Conservation (phyloP, 2,797 vertebrate genomes). For the Pogonophryne albipinna region DNA sequence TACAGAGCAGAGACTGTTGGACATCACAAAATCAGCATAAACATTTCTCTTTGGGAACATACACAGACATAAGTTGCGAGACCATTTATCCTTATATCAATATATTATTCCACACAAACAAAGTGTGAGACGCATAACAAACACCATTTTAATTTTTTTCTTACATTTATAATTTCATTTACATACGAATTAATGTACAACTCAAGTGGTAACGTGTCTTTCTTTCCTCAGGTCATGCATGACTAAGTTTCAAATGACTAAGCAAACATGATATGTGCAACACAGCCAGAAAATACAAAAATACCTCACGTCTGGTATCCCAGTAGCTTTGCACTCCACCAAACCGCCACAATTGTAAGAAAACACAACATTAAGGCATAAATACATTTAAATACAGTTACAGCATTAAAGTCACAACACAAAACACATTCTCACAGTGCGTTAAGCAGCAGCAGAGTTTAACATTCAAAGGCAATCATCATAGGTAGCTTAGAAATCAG, state of each 20-base stretch:
- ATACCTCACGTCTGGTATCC: neutral
- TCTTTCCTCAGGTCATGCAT: conserved; percentile 21
- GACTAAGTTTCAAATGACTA: conserved; percentile 24
- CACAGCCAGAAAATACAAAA: neutral
- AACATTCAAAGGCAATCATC: conserved; percentile 52
- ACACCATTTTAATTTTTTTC: neutral
- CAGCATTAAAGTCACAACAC: conserved; percentile 12
- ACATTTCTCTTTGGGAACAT: neutral
- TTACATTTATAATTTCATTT: conserved; percentile 27
- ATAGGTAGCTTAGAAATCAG: conserved; percentile 44
- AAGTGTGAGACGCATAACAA: conserved; percentile 31
- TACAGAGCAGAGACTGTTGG: conserved; percentile 2
- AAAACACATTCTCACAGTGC: conserved; percentile 50
- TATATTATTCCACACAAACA: conserved; percentile 55
- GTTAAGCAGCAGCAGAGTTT: conserved; percentile 55
- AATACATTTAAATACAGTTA: conserved; percentile 30
- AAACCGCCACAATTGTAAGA: conserved; percentile 11
- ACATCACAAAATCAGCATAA: conserved; percentile 9
- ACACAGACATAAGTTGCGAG: neutral
- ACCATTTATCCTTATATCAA: neutral
- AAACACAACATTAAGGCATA: conserved; percentile 28
- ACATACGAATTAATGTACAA: neutral
- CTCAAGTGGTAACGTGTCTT: conserved; percentile 28
- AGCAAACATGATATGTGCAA: conserved; percentile 19
- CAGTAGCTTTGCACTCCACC: conserved; percentile 1